Evolutionary conservation across 1,140 invertebrate species (phyloP), one percentile per base, ranked within the genome.

Genomic region (Gonioctena quinquepunctata): DNA sequence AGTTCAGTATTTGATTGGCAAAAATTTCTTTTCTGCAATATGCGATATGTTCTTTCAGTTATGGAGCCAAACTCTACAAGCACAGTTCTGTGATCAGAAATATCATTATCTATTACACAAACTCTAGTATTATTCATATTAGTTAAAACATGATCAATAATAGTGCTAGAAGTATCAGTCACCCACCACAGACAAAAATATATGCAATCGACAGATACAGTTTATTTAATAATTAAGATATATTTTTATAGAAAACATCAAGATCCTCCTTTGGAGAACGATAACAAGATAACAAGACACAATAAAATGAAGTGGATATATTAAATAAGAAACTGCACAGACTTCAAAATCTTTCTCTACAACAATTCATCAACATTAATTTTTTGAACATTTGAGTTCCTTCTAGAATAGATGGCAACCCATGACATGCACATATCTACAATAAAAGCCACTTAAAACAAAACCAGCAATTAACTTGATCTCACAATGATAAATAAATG

Each of bases 261-360:
- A 42, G 33, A 42, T 42, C n/a, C 6, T n/a, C 33, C 33, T 42
- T 42, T 42, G 33, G 33, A 42, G 33, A 42, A n/a, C 33, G 33
- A 42, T 42, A 42, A 42, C 33, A 42, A 42, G 33, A n/a, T n/a
- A n/a, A n/a, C n/a, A n/a, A 42, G 33, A 42, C 33, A 42, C 6
- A 7, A 6, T 7, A 7, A n/a, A 42, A 42, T 42, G 6, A 8
- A 56, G 6, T n/a, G 18, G 19, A 56, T 16, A 7, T 7, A 16
- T 56, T 56, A 7, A 56, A 56, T 18, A 56, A 6, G 19, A 16
- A 16, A 56, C 52, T 56, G 52, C 52, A 56, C n/a, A n/a, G 13
- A 56, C n/a, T 21, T 56, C n/a, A 56, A 56, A n/a, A 18, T n/a
- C 52, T 56, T 56, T 56, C 18, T n/a, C 52, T 56, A 16, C 18